Evolutionary conservation across 2,113 vertebrate species (phyloP).

Genomic region (Tupaia chinensis): DNA sequence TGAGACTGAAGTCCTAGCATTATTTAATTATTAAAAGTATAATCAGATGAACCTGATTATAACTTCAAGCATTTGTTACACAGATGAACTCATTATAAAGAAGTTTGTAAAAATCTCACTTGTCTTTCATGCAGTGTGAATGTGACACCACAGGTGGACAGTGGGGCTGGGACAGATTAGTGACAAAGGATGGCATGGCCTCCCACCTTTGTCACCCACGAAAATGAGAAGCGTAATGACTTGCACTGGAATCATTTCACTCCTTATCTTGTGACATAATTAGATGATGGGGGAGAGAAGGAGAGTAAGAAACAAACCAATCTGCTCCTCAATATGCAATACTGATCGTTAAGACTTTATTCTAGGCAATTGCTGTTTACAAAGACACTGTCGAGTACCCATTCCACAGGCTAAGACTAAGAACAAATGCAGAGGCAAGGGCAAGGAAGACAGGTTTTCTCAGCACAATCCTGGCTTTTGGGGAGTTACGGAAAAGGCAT

Average conservation of each 20-base stretch:
- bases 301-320: not conserved
- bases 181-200: not conserved
- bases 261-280: not conserved
- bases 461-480: not conserved
- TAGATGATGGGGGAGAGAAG: not conserved
- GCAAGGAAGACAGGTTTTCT: not conserved
- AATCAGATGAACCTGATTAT: not conserved
- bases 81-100: not conserved
- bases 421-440: not conserved
- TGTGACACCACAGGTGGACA: not conserved
- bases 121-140: not conserved
- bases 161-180: not conserved
- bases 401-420: not conserved
- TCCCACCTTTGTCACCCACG: not conserved
- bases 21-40: not conserved
- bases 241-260: not conserved
- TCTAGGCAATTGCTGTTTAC: not conserved
- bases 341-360: not conserved
- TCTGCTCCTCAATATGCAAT: not conserved
- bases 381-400: not conserved
- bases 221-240: not conserved
- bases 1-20: not conserved
- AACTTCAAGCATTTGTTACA: not conserved
- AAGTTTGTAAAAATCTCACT: not conserved
- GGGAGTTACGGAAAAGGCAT: not conserved